These are phyloP conservation scores for Eulithis testata DNA, from an alignment of 2,888 invertebrate genomes.

Conservation along the genomic window DNA sequence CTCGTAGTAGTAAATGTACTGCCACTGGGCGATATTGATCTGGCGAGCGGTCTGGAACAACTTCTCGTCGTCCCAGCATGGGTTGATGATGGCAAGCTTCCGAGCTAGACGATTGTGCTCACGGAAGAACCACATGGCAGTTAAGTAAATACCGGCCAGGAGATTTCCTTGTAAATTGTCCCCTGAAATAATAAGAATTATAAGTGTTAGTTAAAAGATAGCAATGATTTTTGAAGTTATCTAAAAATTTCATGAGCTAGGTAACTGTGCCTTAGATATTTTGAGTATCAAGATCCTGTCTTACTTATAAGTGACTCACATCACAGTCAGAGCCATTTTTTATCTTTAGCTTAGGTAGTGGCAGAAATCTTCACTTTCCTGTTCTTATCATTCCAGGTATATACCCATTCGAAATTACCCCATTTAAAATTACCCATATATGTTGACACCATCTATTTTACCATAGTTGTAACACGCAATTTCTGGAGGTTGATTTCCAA, in stretches of 20 bases:
- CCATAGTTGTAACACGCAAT: constrained; percentile 48
- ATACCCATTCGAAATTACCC: too few relatives aligned
- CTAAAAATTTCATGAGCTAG: too few relatives aligned
- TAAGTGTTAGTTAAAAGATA: too few relatives aligned
- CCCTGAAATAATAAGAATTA: constrained; percentile 32
- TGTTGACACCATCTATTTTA: not conserved
- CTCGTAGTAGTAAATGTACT: constrained; percentile 92
- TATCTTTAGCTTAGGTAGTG: too few relatives aligned
- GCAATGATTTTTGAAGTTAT: too few relatives aligned
- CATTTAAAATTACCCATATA: too few relatives aligned
- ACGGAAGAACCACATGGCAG: constrained; percentile 66
- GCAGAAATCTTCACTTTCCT: too few relatives aligned
- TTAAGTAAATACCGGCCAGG: constrained; percentile 44
- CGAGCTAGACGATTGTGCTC: constrained; percentile 88
- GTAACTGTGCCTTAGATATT: too few relatives aligned
- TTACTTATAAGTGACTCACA: too few relatives aligned
- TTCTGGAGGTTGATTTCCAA: constrained; percentile 42
- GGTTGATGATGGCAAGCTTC: constrained; percentile 85
- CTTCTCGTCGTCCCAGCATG: constrained; percentile 94
- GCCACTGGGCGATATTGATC: constrained; percentile 90
- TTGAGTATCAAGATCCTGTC: too few relatives aligned
- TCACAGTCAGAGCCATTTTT: too few relatives aligned
- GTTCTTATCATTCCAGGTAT: too few relatives aligned
- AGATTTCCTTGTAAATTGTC: constrained; percentile 43
- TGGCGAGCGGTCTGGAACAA: constrained; percentile 85